Evolutionary conservation across 2,888 invertebrate species (phyloP).

Genomic region (Aricia artaxerxes): DNA sequence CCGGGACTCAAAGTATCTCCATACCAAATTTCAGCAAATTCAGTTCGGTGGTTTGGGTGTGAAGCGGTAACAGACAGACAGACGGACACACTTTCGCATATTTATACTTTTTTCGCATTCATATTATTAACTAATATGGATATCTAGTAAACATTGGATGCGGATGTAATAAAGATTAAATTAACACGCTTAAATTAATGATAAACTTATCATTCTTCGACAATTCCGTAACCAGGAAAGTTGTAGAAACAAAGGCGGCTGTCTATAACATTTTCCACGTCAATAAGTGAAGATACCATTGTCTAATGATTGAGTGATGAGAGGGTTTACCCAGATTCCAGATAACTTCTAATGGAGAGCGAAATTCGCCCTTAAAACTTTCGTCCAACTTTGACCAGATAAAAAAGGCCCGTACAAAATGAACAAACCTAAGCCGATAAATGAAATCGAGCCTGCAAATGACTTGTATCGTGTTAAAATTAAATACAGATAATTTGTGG

Average conservation of each 20-base stretch:
- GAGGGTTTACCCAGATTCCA: background rate
- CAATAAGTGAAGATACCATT: constrained; percentile 5
- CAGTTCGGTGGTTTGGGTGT: too few relatives aligned
- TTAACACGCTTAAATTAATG: too few relatives aligned
- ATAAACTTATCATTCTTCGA: background rate
- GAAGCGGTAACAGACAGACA: too few relatives aligned
- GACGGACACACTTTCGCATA: too few relatives aligned
- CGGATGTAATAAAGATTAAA: too few relatives aligned
- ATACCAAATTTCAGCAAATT: too few relatives aligned
- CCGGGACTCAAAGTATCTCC: too few relatives aligned
- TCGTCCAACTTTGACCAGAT: background rate
- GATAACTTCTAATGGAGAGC: constrained; percentile 5
- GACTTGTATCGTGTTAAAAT: too few relatives aligned
- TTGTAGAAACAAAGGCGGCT: constrained; percentile 1
- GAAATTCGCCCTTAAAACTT: constrained; percentile 3
- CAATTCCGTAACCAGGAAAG: background rate
- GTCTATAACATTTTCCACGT: constrained; percentile 10
- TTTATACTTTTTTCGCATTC: too few relatives aligned
- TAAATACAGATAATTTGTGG: too few relatives aligned
- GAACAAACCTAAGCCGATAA: background rate
- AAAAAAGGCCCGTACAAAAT: constrained; percentile 7
- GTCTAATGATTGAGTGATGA: constrained; percentile 19
- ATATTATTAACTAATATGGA: too few relatives aligned
- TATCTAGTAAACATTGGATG: too few relatives aligned
- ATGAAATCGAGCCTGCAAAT: background rate